Base-by-base conservation (phyloP, 2,113 vertebrate genomes). In the Dipodomys ordii region DNA sequence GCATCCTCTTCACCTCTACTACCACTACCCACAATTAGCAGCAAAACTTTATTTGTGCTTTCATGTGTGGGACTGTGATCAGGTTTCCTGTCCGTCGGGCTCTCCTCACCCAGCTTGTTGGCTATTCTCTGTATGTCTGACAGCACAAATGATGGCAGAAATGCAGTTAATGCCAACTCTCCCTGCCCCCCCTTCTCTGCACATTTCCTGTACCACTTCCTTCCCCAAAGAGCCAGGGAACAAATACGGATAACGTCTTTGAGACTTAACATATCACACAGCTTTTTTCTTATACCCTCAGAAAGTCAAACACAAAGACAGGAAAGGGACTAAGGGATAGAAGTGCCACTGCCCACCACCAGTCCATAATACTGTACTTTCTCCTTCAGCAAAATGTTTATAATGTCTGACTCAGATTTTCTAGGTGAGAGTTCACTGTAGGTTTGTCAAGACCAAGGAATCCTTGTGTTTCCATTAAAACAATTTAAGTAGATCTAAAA, bases 371-470 rank as follows among this genome's bases (percentile, higher is more conserved):
- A 73, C 74, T 73, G 22, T 3, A 16, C 67, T 28, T 18, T 91
- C 39, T 68, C 39, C 69, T 53, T 10, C 27, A 28, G 44, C 25
- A 44, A n/a, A 88, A 71, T 32, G 4, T 88, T 19, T 65, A 13
- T 64, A 25, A 18, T 49, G 7, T 46, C 64, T 65, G 64, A 60
- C 72, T 18, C 6, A 44, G 57, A 78, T 85, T 84, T 88, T 32
- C 69, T 82, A 79, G 78, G 25, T 60, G 32, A 87, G 11, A 65
- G 71, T 74, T 88, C 76, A 92, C 78, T 93, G 32, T n/a, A 92
- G 22, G 3, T 16, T n/a, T 32, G 20, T 82, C 23, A 79, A 81
- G 49, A 92, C 10, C 64, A 78, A 32, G 30, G 65, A 86, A 19
- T 79, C 32, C 35, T n/a, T 82, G 1, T 69, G 62, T 72, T 76